phyloP scores from a whole-genome alignment of 2,888 invertebrate genomes.

The Pseudococcus viburni region DNA sequence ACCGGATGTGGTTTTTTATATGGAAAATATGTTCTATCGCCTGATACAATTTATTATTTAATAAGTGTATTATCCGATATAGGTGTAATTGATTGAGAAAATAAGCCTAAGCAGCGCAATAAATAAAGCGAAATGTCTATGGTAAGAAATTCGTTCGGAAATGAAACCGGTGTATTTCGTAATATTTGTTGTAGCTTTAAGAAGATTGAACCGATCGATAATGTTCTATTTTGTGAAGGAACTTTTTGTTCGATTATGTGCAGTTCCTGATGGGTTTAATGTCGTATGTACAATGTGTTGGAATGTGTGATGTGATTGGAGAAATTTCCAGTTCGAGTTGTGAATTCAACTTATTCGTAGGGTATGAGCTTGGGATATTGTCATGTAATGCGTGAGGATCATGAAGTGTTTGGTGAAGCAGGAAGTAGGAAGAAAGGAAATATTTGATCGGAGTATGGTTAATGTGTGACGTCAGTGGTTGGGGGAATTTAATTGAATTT shows the following conservation, averaged over 20 bases:
- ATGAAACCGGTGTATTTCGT: slow-evolving; percentile 9
- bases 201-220: not conserved
- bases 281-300: not conserved
- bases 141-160: not conserved
- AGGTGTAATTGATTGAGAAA: not conserved
- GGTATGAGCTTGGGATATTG: no score
- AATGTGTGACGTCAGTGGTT: no score
- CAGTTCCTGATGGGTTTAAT: not conserved
- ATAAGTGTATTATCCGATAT: not conserved
- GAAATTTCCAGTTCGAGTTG: not conserved
- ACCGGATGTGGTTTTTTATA: slow-evolving; percentile 4
- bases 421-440: no score
- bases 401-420: no score
- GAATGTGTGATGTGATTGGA: not conserved
- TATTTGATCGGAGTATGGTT: no score
- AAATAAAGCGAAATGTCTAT: not conserved
- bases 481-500: no score
- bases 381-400: no score
- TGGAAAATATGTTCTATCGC: not conserved
- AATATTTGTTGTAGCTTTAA: slow-evolving; percentile 17
- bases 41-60: slow-evolving; percentile 28
- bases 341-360: no score
- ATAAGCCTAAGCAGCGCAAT: not conserved
- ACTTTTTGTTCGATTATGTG: no score
- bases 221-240: not conserved